Percentiles rank a stretch among this genome's conserved stretches.
Conservation (phyloP, 2,888 invertebrate species). For the Hirudinaria manillensis region DNA sequence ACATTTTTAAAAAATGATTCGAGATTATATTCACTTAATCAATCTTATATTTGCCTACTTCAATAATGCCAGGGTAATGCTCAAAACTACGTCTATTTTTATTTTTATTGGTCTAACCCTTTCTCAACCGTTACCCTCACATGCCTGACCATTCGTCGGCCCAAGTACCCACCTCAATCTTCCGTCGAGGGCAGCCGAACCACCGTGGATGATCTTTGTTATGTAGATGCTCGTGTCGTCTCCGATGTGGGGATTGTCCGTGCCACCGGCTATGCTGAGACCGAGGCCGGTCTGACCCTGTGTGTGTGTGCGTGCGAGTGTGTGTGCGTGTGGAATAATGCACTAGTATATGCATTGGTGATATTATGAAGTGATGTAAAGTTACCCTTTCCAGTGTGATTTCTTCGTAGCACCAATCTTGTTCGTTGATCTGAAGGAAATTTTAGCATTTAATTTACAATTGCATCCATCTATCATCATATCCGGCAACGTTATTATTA, state of each 20-base stretch:
- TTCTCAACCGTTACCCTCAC: not conserved
- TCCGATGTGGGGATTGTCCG: constrained; percentile 38
- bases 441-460: not conserved
- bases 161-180: constrained; percentile 61
- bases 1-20: too few species aligned
- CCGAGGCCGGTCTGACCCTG: constrained; percentile 84
- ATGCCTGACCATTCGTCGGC: not conserved
- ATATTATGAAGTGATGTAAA: too few species aligned
- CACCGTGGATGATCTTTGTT: constrained; percentile 86
- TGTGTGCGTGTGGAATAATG: not conserved
- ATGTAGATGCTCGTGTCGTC: constrained; percentile 82
- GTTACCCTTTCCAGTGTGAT: constrained; percentile 73
- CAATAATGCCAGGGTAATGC: too few species aligned
- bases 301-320: constrained; percentile 1
- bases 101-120: too few species aligned
- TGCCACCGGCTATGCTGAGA: constrained; percentile 86
- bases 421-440: constrained; percentile 56
- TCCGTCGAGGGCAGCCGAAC: constrained; percentile 87
- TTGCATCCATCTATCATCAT: too few species aligned
- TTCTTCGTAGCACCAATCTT: constrained; percentile 79
- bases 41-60: too few species aligned
- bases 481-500: too few species aligned
- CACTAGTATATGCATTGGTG: not conserved
- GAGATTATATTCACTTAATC: too few species aligned
- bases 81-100: too few species aligned